phyloP scores from a whole-genome alignment of 2,888 invertebrate genomes.

The Dryomyza anilis region DNA sequence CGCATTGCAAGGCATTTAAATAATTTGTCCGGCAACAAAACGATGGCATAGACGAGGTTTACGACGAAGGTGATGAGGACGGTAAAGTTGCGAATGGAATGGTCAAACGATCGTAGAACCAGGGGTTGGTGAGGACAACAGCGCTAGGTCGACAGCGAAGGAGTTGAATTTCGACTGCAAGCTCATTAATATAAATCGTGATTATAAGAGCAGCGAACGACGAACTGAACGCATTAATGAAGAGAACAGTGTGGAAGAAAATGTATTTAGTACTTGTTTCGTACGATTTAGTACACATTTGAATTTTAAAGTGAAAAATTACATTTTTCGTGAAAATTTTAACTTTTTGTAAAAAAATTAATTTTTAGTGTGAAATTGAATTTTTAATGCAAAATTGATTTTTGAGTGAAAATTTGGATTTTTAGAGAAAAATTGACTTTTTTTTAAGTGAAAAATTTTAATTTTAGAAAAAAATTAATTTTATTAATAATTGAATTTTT shows the following conservation, averaged over 20 bases:
- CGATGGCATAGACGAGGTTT: constrained; percentile 8
- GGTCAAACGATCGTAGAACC: background rate
- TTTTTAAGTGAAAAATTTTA: too few species aligned
- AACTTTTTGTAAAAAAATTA: too few species aligned
- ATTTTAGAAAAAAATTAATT: too few species aligned
- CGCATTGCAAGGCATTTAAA: constrained; percentile 38
- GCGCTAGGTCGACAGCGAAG: constrained; percentile 1
- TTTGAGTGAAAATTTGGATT: too few species aligned
- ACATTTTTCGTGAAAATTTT: too few species aligned
- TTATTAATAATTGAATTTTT: too few species aligned
- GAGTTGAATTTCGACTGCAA: constrained; percentile 35
- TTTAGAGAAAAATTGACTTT: too few species aligned
- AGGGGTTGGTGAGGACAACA: background rate
- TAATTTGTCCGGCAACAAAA: constrained; percentile 42
- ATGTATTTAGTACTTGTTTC: background rate
- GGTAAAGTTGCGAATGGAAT: too few species aligned
- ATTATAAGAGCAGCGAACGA: constrained; percentile 35
- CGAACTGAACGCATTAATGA: background rate
- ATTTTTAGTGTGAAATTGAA: too few species aligned
- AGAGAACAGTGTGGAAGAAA: background rate
- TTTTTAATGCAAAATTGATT: too few species aligned
- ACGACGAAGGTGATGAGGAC: constrained; percentile 4
- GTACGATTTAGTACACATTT: background rate
- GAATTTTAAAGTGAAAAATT: background rate
- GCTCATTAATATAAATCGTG: constrained; percentile 46